These are phyloP conservation scores for Polia nebulosa DNA, from an alignment of 2,888 invertebrate genomes.

Conservation along the genomic window DNA sequence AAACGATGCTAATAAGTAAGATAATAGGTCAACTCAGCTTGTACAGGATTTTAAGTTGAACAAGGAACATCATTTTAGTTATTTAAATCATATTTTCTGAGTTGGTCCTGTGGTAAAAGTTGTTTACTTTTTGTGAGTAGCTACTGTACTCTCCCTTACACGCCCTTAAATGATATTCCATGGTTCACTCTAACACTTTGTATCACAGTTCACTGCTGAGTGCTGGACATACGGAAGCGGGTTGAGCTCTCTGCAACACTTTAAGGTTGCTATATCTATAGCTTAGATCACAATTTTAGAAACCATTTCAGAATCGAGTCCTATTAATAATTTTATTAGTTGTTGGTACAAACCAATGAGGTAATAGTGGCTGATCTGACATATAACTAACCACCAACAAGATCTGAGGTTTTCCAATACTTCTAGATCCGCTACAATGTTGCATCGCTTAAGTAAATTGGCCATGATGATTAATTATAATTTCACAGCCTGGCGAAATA, in stretches of 20 bases:
- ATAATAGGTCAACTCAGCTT: neutral
- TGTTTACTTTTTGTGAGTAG: neutral
- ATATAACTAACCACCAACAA: neutral
- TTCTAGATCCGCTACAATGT: constrained; percentile 12
- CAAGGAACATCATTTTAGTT: too few relatives aligned
- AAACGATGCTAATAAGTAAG: too few relatives aligned
- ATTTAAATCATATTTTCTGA: too few relatives aligned
- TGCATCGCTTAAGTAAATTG: constrained; percentile 15
- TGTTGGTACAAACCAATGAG: neutral
- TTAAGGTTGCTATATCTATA: too few relatives aligned
- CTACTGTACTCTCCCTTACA: too few relatives aligned
- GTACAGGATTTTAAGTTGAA: neutral
- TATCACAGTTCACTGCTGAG: too few relatives aligned
- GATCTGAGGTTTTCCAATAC: neutral
- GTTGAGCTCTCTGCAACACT: too few relatives aligned
- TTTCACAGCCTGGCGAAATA: constrained; percentile 17
- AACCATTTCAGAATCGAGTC: neutral
- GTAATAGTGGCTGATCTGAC: neutral
- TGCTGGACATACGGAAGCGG: too few relatives aligned
- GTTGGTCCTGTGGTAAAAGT: too few relatives aligned
- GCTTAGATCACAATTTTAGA: neutral
- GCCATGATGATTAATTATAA: constrained; percentile 33
- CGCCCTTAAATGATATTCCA: too few relatives aligned
- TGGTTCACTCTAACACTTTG: too few relatives aligned
- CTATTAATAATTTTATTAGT: too few relatives aligned